These are phyloP conservation scores for Formica aserva DNA, from an alignment of 2,888 invertebrate genomes.

Conservation along the genomic window DNA sequence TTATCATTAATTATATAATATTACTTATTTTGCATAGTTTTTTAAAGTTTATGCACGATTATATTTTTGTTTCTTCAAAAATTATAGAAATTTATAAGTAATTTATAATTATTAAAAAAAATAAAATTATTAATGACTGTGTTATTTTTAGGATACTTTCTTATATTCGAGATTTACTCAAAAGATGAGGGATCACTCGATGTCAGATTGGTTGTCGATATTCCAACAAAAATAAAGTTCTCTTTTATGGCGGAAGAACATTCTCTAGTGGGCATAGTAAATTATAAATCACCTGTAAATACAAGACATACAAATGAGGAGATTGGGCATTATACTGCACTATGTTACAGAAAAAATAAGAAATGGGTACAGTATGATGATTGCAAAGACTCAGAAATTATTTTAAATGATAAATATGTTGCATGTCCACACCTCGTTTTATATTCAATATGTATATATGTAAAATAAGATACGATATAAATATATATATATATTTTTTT, in stretches of 20 bases:
- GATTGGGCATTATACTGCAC: background rate
- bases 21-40: no score
- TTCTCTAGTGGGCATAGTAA: background rate
- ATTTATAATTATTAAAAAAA: no score
- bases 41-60: no score
- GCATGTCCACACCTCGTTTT: no score
- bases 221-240: background rate
- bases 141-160: constrained; percentile 3
- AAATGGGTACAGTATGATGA: constrained; percentile 3
- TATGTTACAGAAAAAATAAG: background rate
- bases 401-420: background rate
- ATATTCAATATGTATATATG: no score
- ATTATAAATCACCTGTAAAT: background rate
- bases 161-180: background rate
- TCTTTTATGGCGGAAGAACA: background rate
- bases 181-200: background rate
- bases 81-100: no score
- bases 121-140: no score
- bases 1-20: background rate
- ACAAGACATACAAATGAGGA: background rate
- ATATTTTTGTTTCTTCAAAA: no score
- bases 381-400: background rate
- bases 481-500: no score
- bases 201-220: background rate
- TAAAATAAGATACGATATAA: no score